Percentiles rank a stretch among this genome's conserved stretches.
Evolutionary conservation across 2,888 invertebrate genomes (phyloP).

Genomic region (Pseudoips prasinana): DNA sequence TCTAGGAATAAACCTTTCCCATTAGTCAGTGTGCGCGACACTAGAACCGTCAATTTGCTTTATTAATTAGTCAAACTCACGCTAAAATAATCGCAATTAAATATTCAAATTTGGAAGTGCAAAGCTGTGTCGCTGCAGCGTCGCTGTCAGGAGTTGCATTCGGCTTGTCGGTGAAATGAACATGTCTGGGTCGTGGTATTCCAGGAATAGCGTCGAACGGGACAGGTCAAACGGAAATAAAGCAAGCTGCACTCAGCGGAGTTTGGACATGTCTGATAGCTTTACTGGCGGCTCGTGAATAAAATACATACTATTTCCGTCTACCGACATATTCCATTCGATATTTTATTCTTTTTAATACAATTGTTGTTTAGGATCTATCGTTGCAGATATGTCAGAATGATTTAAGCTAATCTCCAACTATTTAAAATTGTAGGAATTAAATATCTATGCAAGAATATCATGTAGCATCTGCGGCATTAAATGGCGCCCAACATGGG

Average conservation of each 20-base stretch:
- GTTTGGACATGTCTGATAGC: slow-evolving; percentile 76
- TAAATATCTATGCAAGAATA: too few species aligned
- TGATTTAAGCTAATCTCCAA: too few species aligned
- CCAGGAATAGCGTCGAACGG: slow-evolving; percentile 71
- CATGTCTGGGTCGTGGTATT: slow-evolving; percentile 67
- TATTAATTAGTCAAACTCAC: slow-evolving; percentile 60
- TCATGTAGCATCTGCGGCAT: slow-evolving; percentile 19
- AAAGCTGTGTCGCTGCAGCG: slow-evolving; percentile 67
- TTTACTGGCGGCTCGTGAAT: slow-evolving; percentile 68
- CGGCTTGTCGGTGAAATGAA: slow-evolving; percentile 70
- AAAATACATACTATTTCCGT: slow-evolving; percentile 64
- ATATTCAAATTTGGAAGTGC: slow-evolving; percentile 76
- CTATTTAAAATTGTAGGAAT: too few species aligned
- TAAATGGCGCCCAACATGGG: slow-evolving; percentile 47
- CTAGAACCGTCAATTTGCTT: slow-evolving; percentile 59
- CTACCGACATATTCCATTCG: slow-evolving; percentile 42
- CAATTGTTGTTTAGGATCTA: slow-evolving; percentile 36
- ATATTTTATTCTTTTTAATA: slow-evolving; percentile 31
- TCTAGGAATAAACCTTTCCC: slow-evolving; percentile 49
- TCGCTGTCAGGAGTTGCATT: slow-evolving; percentile 72
- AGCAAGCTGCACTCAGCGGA: slow-evolving; percentile 73
- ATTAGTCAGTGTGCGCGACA: slow-evolving; percentile 46
- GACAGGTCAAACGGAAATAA: slow-evolving; percentile 79
- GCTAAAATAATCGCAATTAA: slow-evolving; percentile 70
- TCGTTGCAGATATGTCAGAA: too few species aligned